Conservation (phyloP, 2,797 vertebrate species). For the Lepus townsendii region DNA sequence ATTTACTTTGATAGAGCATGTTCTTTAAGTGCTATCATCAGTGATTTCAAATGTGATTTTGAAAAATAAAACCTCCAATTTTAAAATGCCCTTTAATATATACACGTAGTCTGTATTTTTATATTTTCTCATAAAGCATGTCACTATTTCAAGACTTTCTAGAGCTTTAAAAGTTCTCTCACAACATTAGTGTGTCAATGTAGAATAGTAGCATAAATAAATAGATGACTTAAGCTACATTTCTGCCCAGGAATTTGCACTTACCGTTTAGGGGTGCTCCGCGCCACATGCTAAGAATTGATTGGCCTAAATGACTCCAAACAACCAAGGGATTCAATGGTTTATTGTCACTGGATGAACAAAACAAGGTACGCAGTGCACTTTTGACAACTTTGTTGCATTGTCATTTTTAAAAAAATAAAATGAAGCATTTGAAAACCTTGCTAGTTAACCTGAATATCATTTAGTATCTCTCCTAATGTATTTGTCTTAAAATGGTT, state of each 20-base stretch:
- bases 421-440: constrained; percentile 57
- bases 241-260: constrained; percentile 57
- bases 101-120: constrained; percentile 62
- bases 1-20: constrained; percentile 65
- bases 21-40: constrained; percentile 61
- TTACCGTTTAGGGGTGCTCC: constrained; percentile 26
- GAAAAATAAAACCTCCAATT: background rate
- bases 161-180: constrained; percentile 2
- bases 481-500: constrained; percentile 55
- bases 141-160: constrained; percentile 12
- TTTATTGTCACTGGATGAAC: constrained; percentile 53
- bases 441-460: constrained; percentile 24
- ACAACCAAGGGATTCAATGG: background rate
- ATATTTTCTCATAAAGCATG: constrained; percentile 37
- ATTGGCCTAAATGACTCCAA: constrained; percentile 37
- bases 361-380: background rate
- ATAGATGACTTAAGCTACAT: background rate
- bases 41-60: constrained; percentile 62
- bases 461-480: constrained; percentile 51
- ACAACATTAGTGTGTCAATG: constrained; percentile 21
- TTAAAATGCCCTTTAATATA: constrained; percentile 58
- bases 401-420: constrained; percentile 32
- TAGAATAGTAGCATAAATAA: constrained; percentile 45
- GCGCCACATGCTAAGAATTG: constrained; percentile 34
- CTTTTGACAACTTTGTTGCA: background rate